Conservation (phyloP, 2,888 invertebrate genomes). For the Cenopis cana region DNA sequence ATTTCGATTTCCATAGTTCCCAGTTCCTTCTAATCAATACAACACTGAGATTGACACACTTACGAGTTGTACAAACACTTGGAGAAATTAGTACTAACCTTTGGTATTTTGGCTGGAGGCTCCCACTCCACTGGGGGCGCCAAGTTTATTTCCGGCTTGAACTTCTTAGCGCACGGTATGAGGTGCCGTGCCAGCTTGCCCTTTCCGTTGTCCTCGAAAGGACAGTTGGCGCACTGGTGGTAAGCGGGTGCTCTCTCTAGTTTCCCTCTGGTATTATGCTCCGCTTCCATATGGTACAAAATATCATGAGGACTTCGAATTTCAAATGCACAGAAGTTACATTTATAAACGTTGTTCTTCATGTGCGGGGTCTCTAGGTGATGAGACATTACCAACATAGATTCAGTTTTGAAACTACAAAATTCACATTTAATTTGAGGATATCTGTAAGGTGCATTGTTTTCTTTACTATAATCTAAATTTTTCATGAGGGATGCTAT, state of each 20-base stretch:
- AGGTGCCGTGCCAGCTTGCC: constrained; percentile 95
- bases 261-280: constrained; percentile 93
- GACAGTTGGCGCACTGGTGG: constrained; percentile 97
- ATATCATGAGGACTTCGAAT: constrained; percentile 95
- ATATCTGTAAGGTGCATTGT: constrained; percentile 92
- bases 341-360: constrained; percentile 93
- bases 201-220: constrained; percentile 97
- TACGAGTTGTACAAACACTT: not conserved
- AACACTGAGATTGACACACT: no score
- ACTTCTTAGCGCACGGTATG: constrained; percentile 94
- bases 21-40: no score
- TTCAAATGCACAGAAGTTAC: constrained; percentile 93
- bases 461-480: constrained; percentile 93
- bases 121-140: constrained; percentile 96
- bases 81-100: constrained; percentile 76
- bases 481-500: constrained; percentile 93
- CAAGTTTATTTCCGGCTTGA: constrained; percentile 93
- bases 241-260: constrained; percentile 94
- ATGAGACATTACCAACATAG: constrained; percentile 91
- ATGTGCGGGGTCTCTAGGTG: constrained; percentile 96
- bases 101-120: constrained; percentile 96
- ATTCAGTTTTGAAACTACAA: constrained; percentile 96
- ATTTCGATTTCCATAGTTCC: no score
- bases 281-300: constrained; percentile 95
- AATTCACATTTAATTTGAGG: constrained; percentile 93